Base-by-base conservation (phyloP, 2,113 vertebrate genomes). In the Clarias gariepinus region DNA sequence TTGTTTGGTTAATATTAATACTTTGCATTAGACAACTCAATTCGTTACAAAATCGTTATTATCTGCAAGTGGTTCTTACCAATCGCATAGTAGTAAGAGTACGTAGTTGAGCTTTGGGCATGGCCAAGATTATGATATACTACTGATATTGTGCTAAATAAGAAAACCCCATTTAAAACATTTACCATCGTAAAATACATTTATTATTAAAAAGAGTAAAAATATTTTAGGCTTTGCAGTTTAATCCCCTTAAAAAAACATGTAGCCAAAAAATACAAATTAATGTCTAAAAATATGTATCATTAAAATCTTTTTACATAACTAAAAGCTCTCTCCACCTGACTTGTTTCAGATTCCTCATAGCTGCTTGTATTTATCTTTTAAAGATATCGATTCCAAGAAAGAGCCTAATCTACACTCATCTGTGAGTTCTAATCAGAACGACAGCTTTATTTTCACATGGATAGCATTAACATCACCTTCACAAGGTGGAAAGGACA, bases 401-500 rank as follows among this genome's bases (percentile, higher is more conserved):
- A 7, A 47, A 79, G n/a, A 79, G 74, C 84, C 69, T 55, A 57
- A 73, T 81, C 66, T 28, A 21, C 12, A 28, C 58, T 81, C 78
- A 74, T 86, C 16, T 73, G 78, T 41, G 85, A 73, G 57, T 52
- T 80, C 85, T 89, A 78, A 86, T 82, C 60, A 84, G 85, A 76
- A 87, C 58, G 53, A 69, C 83, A 85, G 83, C 57, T 81, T 53
- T 55, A 82, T 82, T 53, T 69, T 57, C n/a, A 30, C 63, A 68
- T 15, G 61, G 55, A 82, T 28, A 73, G 58, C 33, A 82, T 61
- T 84, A 86, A 80, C 81, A 80, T 79, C 88, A 89, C 86, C 74
- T 89, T 87, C 74, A 80, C 28, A 21, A 66, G 71, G 61, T 47
- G 81, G 79, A 64, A 68, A 82, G 41, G 83, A 61, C 77, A 82